Percentiles rank a stretch among this genome's conserved stretches.
These are phyloP conservation scores for Chaetura pelagica DNA, from an alignment of 2,113 vertebrate genomes.

Conservation along the genomic window DNA sequence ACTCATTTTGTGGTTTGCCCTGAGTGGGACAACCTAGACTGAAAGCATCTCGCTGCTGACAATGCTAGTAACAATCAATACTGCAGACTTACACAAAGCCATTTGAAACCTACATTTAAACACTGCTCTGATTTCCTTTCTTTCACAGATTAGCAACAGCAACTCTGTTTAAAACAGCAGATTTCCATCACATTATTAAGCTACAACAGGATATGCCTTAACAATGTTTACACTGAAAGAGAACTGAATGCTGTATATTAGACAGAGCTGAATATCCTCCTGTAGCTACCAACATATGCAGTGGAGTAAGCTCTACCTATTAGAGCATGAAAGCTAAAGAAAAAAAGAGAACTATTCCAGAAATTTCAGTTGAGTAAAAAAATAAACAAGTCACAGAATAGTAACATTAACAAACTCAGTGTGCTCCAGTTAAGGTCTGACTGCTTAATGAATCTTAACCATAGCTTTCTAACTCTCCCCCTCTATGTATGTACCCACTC, in stretches of 20 bases:
- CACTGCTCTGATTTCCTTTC: background rate
- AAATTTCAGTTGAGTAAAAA: background rate
- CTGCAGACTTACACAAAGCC: background rate
- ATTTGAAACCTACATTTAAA: background rate
- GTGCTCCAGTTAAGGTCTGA: background rate
- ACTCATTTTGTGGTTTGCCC: background rate
- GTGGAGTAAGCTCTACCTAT: background rate
- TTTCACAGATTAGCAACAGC: background rate
- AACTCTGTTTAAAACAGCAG: background rate
- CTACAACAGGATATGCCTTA: background rate
- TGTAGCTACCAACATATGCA: background rate
- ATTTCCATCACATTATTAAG: background rate
- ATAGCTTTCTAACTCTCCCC: background rate
- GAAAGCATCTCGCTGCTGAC: background rate
- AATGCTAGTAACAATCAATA: background rate
- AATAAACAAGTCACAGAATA: background rate
- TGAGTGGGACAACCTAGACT: background rate
- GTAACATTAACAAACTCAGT: background rate
- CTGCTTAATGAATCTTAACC: background rate
- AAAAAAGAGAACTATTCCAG: background rate
- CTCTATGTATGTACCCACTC: background rate
- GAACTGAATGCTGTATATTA: background rate
- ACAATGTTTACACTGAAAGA: background rate
- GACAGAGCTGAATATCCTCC: background rate
- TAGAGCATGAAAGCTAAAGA: background rate